phyloP scores from a whole-genome alignment of 2,888 invertebrate species.

The Eremobia ochroleuca region DNA sequence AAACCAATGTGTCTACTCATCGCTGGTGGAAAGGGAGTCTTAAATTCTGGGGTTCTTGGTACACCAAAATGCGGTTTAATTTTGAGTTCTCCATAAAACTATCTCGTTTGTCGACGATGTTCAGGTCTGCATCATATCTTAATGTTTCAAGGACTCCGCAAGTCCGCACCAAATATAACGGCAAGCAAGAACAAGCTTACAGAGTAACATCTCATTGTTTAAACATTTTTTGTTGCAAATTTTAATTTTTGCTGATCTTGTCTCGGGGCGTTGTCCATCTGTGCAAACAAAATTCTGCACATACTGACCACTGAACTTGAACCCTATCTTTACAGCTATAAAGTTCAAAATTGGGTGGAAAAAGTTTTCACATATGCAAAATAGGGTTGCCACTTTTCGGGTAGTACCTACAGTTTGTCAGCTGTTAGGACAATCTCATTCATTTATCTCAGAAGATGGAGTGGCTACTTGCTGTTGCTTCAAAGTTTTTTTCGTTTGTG shows the following conservation, averaged over 20 bases:
- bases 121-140: constrained; percentile 11
- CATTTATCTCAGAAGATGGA: constrained; percentile 72
- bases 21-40: neutral
- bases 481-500: constrained; percentile 42
- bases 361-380: constrained; percentile 5
- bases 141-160: constrained; percentile 34
- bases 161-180: constrained; percentile 30
- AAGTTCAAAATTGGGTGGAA: constrained; percentile 11
- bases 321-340: neutral
- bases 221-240: constrained; percentile 61
- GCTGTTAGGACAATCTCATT: constrained; percentile 70
- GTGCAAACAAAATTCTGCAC: constrained; percentile 16
- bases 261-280: constrained; percentile 62
- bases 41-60: neutral
- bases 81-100: neutral
- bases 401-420: constrained; percentile 66
- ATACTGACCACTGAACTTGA: neutral
- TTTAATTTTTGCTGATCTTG: constrained; percentile 63
- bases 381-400: constrained; percentile 43
- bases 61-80: neutral
- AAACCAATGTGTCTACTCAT: neutral
- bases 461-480: constrained; percentile 56
- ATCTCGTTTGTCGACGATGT: neutral
- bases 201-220: constrained; percentile 56
- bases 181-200: constrained; percentile 6